These are phyloP conservation scores for Atlantisia rogersi DNA, from an alignment of 2,113 vertebrate species.

Conservation along the genomic window DNA sequence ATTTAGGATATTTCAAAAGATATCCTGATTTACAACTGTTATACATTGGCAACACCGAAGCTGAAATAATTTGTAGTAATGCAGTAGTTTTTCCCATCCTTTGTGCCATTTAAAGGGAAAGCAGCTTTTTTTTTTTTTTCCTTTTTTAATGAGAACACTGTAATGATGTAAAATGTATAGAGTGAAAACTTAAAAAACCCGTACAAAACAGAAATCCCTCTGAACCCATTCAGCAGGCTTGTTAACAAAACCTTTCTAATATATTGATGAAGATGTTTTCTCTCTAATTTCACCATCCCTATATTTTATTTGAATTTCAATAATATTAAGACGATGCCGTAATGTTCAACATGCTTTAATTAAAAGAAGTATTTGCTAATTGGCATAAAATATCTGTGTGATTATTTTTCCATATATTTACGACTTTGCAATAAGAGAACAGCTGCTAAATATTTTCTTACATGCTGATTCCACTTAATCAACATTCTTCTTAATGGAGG, in stretches of 20 bases:
- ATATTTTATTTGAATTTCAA: conserved; percentile 42
- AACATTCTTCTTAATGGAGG: conserved; percentile 41
- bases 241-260: conserved; percentile 53
- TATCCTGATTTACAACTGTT: conserved; percentile 45
- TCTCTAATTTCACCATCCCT: not conserved
- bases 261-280: conserved; percentile 17
- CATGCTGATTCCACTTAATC: conserved; percentile 37
- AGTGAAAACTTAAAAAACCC: conserved; percentile 8
- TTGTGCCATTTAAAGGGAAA: conserved; percentile 56
- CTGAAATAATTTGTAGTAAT: conserved; percentile 46
- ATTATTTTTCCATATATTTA: conserved; percentile 55
- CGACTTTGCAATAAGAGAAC: conserved; percentile 33
- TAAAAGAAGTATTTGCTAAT: conserved; percentile 65
- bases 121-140: not conserved
- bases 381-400: conserved; percentile 66
- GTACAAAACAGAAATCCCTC: not conserved
- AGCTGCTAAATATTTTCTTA: conserved; percentile 66
- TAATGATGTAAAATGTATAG: not conserved
- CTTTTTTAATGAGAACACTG: not conserved
- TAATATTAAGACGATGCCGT: not conserved
- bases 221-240: conserved; percentile 24
- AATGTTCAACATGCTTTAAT: conserved; percentile 39
- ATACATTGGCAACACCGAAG: conserved; percentile 47
- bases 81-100: conserved; percentile 37
- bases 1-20: conserved; percentile 54